These are phyloP conservation scores for Aulostomus chinensis DNA, from an alignment of 2,797 vertebrate species.

Conservation along the genomic window DNA sequence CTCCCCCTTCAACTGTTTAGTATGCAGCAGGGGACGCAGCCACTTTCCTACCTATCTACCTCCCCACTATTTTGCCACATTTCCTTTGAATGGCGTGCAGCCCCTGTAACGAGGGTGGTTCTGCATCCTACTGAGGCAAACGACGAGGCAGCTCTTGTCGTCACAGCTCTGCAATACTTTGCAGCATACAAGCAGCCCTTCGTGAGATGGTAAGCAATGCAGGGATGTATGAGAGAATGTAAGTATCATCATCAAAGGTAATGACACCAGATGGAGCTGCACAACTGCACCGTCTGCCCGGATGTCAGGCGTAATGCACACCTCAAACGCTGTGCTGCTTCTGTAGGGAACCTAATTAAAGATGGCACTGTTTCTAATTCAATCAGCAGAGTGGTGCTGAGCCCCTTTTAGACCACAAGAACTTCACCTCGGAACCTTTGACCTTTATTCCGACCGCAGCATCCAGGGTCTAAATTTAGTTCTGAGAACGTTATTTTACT, in stretches of 20 bases:
- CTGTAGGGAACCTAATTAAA: slow-evolving; percentile 54
- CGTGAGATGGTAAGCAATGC: slow-evolving; percentile 57
- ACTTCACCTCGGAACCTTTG: too few species aligned
- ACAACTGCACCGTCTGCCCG: slow-evolving; percentile 4
- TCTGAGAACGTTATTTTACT: too few species aligned
- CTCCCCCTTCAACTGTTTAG: slow-evolving; percentile 10
- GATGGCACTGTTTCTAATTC: slow-evolving; percentile 59
- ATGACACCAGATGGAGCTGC: slow-evolving; percentile 46
- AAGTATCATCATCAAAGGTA: slow-evolving; percentile 49
- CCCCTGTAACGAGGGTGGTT: slow-evolving; percentile 29
- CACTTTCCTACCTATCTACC: slow-evolving; percentile 48
- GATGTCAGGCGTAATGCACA: slow-evolving; percentile 6
- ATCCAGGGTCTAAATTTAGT: too few species aligned
- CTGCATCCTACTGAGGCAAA: slow-evolving; percentile 31
- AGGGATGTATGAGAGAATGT: slow-evolving; percentile 48
- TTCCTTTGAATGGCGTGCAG: slow-evolving; percentile 51
- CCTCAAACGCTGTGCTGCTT: slow-evolving; percentile 31
- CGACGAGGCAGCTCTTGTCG: slow-evolving; percentile 23
- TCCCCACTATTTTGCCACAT: slow-evolving; percentile 40
- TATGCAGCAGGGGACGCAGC: not conserved
- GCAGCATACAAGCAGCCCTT: slow-evolving; percentile 24
- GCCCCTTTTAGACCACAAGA: too few species aligned
- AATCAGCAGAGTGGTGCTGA: slow-evolving; percentile 58
- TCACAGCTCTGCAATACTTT: slow-evolving; percentile 36
- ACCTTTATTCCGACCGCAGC: too few species aligned